Evolutionary conservation across 2,888 invertebrate species (phyloP).

Genomic region (Callyntrura guangdongensis): DNA sequence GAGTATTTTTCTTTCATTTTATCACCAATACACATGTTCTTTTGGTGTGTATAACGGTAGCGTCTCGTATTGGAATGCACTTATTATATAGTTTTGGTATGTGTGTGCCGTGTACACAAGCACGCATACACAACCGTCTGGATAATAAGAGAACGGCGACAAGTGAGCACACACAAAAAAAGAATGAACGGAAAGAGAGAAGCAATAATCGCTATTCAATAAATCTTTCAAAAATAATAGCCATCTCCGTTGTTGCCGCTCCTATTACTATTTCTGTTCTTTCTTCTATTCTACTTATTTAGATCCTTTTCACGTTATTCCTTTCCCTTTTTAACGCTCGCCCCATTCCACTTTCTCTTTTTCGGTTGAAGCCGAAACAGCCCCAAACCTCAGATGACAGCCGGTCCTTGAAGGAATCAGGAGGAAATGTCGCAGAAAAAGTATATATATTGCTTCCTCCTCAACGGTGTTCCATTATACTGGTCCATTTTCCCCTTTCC

Average conservation of each 20-base stretch:
- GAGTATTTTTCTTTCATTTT: conserved; percentile 2
- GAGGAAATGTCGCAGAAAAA: conserved; percentile 76
- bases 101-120: no score
- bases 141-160: conserved; percentile 70
- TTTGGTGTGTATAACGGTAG: neutral
- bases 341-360: neutral
- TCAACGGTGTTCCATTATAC: conserved; percentile 29
- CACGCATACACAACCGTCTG: conserved; percentile 12
- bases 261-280: conserved; percentile 54
- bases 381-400: conserved; percentile 66
- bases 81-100: no score
- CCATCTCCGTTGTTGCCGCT: conserved; percentile 69
- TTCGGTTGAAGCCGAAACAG: conserved; percentile 15
- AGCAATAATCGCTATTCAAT: conserved; percentile 77
- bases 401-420: conserved; percentile 74
- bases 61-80: neutral
- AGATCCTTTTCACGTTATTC: conserved; percentile 56
- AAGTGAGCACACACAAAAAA: conserved; percentile 68
- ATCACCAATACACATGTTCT: neutral
- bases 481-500: neutral
- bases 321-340: conserved; percentile 26
- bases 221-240: conserved; percentile 78
- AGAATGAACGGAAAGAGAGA: conserved; percentile 68
- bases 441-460: conserved; percentile 59
- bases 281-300: conserved; percentile 40